A percentile compares a stretch with the other conserved stretches of the same genome.
Evolutionary conservation across 2,113 vertebrate species (phyloP).

Genomic region (Ptilonorhynchus violaceus): DNA sequence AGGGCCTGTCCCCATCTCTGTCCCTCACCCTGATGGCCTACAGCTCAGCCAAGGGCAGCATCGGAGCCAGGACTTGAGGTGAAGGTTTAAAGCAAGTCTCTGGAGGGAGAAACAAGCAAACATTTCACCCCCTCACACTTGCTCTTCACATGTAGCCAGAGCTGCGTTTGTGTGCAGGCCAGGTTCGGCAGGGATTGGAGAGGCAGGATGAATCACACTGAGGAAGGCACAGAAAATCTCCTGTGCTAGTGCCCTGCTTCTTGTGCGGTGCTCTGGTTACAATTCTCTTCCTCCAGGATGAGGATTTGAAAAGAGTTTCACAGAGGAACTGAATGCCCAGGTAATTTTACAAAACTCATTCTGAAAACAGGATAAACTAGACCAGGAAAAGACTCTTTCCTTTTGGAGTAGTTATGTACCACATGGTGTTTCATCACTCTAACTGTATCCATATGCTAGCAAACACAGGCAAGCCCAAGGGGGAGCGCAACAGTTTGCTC

Average conservation of each 20-base stretch:
- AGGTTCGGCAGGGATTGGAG: background rate
- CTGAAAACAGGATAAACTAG: background rate
- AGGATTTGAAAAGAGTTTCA: background rate
- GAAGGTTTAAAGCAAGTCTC: background rate
- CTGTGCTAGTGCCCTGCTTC: background rate
- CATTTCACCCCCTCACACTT: background rate
- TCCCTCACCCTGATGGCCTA: background rate
- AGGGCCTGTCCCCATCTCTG: background rate
- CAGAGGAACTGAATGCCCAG: background rate
- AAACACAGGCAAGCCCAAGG: background rate
- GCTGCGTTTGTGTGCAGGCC: background rate
- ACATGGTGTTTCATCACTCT: background rate
- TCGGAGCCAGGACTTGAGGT: rapidly evolving
- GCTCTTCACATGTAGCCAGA: background rate
- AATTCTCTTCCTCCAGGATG: background rate
- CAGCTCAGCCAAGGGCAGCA: background rate
- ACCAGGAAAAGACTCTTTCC: background rate
- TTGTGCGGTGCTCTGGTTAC: rapidly evolving
- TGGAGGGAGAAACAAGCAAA: background rate
- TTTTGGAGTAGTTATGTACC: background rate
- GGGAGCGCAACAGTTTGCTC: background rate
- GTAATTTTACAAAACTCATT: background rate
- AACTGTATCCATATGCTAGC: constrained; percentile 15
- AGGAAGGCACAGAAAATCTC: background rate
- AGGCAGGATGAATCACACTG: background rate